Conservation (phyloP, 2,797 vertebrate genomes). For the Aldrovandia affinis region DNA sequence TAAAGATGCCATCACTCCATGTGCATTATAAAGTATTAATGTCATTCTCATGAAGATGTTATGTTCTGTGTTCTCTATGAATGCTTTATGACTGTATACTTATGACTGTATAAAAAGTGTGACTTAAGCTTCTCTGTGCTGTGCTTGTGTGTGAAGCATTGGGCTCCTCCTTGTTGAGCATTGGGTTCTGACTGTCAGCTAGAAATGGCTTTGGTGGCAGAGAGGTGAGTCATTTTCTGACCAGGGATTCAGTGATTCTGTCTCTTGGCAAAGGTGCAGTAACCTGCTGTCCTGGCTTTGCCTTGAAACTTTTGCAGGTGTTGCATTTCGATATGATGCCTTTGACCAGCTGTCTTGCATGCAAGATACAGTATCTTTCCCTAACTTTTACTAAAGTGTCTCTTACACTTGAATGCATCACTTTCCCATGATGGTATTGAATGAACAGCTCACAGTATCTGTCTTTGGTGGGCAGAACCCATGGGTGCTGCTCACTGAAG, state of each 20-base stretch:
- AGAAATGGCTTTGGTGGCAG: no score
- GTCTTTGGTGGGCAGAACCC: constrained; percentile 32
- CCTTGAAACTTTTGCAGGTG: background rate
- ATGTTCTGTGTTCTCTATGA: background rate
- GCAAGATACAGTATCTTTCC: background rate
- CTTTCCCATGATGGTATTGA: constrained; percentile 18
- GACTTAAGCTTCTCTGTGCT: background rate
- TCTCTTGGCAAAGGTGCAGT: constrained; percentile 9
- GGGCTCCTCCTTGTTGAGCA: background rate
- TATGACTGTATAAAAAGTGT: background rate
- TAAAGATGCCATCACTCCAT: no score
- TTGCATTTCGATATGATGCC: background rate
- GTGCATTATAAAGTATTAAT: background rate
- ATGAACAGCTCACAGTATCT: constrained; percentile 37
- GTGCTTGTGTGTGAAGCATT: background rate
- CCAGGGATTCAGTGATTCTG: constrained; percentile 9
- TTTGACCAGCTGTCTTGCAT: background rate
- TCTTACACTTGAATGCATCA: constrained; percentile 37
- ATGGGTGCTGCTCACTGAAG: constrained; percentile 38
- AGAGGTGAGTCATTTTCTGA: no score
- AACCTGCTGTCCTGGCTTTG: background rate
- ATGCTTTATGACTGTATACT: background rate
- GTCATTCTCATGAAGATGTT: background rate
- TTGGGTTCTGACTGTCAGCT: background rate
- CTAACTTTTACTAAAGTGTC: constrained; percentile 26